A percentile compares a stretch with the other conserved stretches of the same genome.
phyloP scores from a whole-genome alignment of 2,888 invertebrate genomes.

The Beris chalybata region DNA sequence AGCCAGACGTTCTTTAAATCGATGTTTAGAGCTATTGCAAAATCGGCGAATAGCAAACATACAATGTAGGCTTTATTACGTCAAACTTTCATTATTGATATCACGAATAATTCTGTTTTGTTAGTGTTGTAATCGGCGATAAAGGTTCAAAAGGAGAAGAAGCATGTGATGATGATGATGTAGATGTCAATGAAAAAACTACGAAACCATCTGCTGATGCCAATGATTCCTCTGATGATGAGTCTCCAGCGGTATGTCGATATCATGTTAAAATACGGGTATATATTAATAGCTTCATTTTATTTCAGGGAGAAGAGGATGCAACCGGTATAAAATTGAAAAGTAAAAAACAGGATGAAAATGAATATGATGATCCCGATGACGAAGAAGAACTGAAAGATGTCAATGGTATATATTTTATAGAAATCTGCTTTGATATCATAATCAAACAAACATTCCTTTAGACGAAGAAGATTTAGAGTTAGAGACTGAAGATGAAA shows the following conservation, averaged over 20 bases:
- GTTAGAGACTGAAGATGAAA: conserved; percentile 54
- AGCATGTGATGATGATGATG: conserved; percentile 55
- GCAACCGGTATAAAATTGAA: conserved; percentile 59
- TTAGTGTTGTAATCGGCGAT: conserved; percentile 56
- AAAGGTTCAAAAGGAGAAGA: conserved; percentile 51
- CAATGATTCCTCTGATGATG: conserved; percentile 53
- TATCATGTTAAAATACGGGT: background rate
- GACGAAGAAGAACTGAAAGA: conserved; percentile 61
- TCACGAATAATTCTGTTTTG: conserved; percentile 32
- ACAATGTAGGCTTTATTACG: conserved; percentile 3
- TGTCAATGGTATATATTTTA: conserved; percentile 46
- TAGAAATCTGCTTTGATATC: background rate
- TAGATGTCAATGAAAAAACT: conserved; percentile 49
- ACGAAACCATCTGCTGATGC: conserved; percentile 53
- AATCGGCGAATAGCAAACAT: conserved; percentile 60
- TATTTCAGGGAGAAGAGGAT: conserved; percentile 50
- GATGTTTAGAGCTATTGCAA: conserved; percentile 66
- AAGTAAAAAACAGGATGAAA: conserved; percentile 62
- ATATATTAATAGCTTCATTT: background rate
- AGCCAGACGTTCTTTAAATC: conserved; percentile 70
- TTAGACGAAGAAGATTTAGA: background rate
- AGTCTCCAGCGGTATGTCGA: conserved; percentile 42
- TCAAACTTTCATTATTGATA: conserved; percentile 20
- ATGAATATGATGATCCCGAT: conserved; percentile 70
- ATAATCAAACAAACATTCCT: background rate